Evolutionary conservation across 1,140 invertebrate species (phyloP).

Genomic region (Apis mellifera): DNA sequence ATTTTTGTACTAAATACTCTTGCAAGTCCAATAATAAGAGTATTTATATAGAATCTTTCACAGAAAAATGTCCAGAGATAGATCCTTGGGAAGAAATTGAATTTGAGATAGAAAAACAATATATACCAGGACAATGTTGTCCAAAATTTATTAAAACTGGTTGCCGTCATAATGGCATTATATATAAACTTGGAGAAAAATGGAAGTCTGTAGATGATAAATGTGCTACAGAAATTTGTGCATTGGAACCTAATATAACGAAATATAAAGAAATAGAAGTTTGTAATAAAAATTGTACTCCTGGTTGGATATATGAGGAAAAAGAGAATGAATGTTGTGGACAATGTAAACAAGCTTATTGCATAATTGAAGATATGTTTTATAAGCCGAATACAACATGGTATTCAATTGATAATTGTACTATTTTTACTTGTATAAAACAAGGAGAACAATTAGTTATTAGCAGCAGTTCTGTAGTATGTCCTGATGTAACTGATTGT

Average conservation of each 20-base stretch:
- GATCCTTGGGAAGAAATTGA: slow-evolving; percentile 75
- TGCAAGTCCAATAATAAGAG: slow-evolving; percentile 82
- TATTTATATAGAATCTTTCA: slow-evolving; percentile 77
- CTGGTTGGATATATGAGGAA: slow-evolving; percentile 83
- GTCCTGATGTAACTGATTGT: slow-evolving; percentile 85
- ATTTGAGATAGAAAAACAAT: slow-evolving; percentile 80
- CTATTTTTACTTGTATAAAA: slow-evolving; percentile 82
- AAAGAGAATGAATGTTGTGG: slow-evolving; percentile 85
- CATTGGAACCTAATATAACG: slow-evolving; percentile 77
- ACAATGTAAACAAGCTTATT: slow-evolving; percentile 85
- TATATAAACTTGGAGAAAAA: slow-evolving; percentile 82
- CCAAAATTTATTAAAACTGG: slow-evolving; percentile 80
- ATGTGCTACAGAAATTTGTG: slow-evolving; percentile 85
- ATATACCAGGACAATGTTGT: slow-evolving; percentile 82
- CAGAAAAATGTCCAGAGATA: slow-evolving; percentile 77
- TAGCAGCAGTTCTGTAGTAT: slow-evolving; percentile 81
- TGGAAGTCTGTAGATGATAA: slow-evolving; percentile 82
- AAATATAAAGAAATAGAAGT: slow-evolving; percentile 80
- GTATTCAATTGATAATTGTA: slow-evolving; percentile 86
- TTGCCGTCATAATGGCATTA: slow-evolving; percentile 81
- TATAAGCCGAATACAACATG: slow-evolving; percentile 83
- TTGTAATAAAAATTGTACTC: slow-evolving; percentile 82
- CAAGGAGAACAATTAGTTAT: slow-evolving; percentile 80
- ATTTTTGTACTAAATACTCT: slow-evolving; percentile 83
- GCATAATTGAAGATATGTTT: slow-evolving; percentile 83